Percentiles rank a stretch among this genome's conserved stretches.
phyloP scores from a whole-genome alignment of 2,797 vertebrate species.

The Arnoldichthys spilopterus region DNA sequence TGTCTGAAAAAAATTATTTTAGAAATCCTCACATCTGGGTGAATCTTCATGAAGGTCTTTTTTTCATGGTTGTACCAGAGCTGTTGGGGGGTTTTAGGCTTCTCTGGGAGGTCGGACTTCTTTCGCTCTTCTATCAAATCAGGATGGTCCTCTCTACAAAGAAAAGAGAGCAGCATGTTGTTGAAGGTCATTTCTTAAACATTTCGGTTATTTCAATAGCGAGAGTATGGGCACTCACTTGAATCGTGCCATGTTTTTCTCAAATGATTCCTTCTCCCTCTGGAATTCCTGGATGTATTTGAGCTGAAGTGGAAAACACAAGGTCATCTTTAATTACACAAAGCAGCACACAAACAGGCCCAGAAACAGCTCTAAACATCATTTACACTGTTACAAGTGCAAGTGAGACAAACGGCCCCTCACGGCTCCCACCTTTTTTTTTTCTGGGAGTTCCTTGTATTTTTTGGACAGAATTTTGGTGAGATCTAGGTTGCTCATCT shows the following conservation, averaged over 20 bases:
- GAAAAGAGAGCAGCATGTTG: conserved; percentile 8
- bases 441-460: conserved; percentile 83
- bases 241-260: conserved; percentile 82
- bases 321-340: conserved; percentile 12
- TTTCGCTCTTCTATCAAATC: conserved; percentile 82
- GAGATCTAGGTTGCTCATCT: conserved; percentile 86
- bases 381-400: neutral
- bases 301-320: conserved; percentile 65
- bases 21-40: conserved; percentile 73
- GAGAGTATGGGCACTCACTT: conserved; percentile 65
- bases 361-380: neutral
- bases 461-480: conserved; percentile 86
- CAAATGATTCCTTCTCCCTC: conserved; percentile 78
- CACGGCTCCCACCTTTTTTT: conserved; percentile 76
- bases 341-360: neutral
- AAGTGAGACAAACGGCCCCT: neutral
- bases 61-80: conserved; percentile 86
- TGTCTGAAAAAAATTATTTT: too few species aligned
- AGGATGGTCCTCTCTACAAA: conserved; percentile 76
- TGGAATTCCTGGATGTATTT: conserved; percentile 82
- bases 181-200: neutral
- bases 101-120: conserved; percentile 82
- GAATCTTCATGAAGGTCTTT: conserved; percentile 82
- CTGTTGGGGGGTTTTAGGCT: conserved; percentile 84
- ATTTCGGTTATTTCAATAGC: neutral